phyloP scores from a whole-genome alignment of 2,888 invertebrate genomes.

The Allophyes oxyacanthae region DNA sequence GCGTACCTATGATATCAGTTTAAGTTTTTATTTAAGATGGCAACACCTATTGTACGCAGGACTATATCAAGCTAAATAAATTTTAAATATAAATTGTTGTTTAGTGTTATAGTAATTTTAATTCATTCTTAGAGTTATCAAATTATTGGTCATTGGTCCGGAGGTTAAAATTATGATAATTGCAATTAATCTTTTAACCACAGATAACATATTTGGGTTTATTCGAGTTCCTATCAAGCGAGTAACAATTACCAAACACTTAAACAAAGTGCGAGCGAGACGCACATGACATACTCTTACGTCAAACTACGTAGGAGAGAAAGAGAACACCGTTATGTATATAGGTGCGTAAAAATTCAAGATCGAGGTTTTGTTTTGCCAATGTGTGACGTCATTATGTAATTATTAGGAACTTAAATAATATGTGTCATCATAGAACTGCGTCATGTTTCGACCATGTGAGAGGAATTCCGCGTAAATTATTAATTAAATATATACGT shows the following conservation, averaged over 20 bases:
- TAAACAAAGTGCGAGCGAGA: background rate
- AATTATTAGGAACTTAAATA: background rate
- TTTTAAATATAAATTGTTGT: too few species aligned
- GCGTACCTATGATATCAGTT: too few species aligned
- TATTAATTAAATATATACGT: too few species aligned
- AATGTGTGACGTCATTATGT: background rate
- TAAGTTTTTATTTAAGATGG: slow-evolving; percentile 2
- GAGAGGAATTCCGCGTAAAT: too few species aligned
- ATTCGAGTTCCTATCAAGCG: slow-evolving; percentile 2
- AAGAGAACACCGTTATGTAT: background rate
- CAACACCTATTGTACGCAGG: background rate
- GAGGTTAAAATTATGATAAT: too few species aligned
- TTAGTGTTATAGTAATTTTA: too few species aligned
- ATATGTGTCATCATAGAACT: too few species aligned
- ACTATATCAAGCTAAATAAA: too few species aligned
- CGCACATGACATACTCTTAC: background rate
- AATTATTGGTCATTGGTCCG: too few species aligned
- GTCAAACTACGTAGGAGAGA: background rate
- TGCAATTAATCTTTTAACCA: background rate
- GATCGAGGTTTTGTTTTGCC: slow-evolving; percentile 1
- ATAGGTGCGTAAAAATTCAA: slow-evolving; percentile 4
- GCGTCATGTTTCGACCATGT: too few species aligned
- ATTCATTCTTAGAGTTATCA: background rate
- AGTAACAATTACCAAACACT: background rate
- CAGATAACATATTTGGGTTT: slow-evolving; percentile 20